These are phyloP conservation scores for Napeogenes inachia DNA, from an alignment of 2,888 invertebrate species.

Conservation along the genomic window DNA sequence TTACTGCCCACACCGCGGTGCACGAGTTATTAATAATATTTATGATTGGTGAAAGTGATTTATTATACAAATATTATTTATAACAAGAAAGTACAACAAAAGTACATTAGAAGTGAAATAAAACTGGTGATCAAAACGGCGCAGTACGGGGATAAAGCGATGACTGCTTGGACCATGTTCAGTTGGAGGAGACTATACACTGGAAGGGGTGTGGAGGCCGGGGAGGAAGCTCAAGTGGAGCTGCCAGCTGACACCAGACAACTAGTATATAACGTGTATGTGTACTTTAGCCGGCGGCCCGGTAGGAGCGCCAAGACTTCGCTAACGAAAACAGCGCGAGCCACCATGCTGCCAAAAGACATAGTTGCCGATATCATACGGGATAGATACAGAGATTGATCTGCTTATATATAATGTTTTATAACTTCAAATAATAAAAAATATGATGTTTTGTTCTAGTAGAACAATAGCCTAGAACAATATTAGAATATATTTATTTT, in stretches of 20 bases:
- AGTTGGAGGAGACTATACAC: constrained; percentile 70
- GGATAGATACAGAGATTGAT: constrained; percentile 55
- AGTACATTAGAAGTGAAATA: no score
- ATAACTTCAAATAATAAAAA: background rate
- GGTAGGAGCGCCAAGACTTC: constrained; percentile 63
- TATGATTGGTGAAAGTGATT: background rate
- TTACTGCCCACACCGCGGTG: constrained; percentile 2
- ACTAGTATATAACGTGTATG: constrained; percentile 68
- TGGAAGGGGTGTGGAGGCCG: constrained; percentile 49
- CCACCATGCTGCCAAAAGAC: constrained; percentile 68
- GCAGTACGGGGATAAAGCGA: constrained; percentile 72
- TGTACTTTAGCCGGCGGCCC: constrained; percentile 66
- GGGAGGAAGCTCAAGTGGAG: constrained; percentile 57
- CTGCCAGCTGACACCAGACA: constrained; percentile 69
- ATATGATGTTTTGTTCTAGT: background rate
- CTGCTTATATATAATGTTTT: background rate
- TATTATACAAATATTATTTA: constrained; percentile 1
- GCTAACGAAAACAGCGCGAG: constrained; percentile 64
- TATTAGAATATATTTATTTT: no score
- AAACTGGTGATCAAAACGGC: constrained; percentile 55
- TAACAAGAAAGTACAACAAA: background rate
- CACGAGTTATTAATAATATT: background rate
- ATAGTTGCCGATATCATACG: constrained; percentile 69
- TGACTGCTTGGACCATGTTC: constrained; percentile 76
- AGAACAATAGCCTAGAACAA: no score